Conservation (phyloP, 1,140 invertebrate genomes). For the Philotrypesis tridentata region DNA sequence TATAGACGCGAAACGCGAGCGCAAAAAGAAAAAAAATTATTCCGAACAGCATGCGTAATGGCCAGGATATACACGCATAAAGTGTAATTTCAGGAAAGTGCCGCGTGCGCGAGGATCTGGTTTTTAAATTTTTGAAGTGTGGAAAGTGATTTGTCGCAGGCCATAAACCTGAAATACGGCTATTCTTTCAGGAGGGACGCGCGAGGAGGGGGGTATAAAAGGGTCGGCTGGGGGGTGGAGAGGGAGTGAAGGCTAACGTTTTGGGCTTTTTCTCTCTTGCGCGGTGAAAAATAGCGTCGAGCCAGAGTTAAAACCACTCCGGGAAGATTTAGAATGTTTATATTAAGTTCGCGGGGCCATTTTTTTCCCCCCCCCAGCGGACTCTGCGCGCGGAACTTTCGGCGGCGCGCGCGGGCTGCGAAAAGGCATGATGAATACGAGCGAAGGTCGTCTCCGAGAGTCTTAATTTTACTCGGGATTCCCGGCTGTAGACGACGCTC, state of each 20-base stretch:
- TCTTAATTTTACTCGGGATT: not conserved
- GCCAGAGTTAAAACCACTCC: constrained; percentile 35
- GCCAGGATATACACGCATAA: not conserved
- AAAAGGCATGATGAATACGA: not conserved
- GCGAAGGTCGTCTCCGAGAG: not conserved
- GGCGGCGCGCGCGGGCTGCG: no score
- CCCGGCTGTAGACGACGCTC: not conserved
- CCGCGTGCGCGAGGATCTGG: not conserved
- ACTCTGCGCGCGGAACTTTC: not conserved
- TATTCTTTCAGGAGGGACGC: constrained; percentile 43
- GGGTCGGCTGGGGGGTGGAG: not conserved
- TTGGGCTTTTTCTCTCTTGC: not conserved
- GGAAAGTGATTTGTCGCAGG: constrained; percentile 37
- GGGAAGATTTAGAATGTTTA: constrained; percentile 48
- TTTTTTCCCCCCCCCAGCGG: not conserved
- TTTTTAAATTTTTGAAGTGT: constrained; percentile 40
- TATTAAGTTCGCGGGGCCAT: constrained; percentile 25
- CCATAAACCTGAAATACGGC: constrained; percentile 38
- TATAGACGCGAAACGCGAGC: no score
- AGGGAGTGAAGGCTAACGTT: not conserved
- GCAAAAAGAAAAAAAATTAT: no score
- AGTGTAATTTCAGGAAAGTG: constrained; percentile 21
- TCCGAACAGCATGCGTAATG: no score
- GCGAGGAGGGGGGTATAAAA: no score
- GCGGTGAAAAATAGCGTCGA: constrained; percentile 37